Evolutionary conservation across 2,113 vertebrate species (phyloP).

Genomic region (Callopanchax toddi): DNA sequence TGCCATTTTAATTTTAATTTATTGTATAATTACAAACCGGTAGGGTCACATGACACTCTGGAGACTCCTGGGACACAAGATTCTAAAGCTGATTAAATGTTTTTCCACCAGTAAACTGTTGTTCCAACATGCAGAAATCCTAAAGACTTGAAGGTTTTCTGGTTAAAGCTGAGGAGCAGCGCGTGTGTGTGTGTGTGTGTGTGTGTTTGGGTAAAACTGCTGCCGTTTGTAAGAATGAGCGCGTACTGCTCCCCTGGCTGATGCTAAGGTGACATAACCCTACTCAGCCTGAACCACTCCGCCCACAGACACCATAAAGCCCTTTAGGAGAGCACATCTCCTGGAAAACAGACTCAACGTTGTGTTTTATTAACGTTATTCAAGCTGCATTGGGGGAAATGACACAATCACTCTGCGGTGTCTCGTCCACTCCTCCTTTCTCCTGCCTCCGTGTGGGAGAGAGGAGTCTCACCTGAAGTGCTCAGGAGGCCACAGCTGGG

Average conservation of each 20-base stretch:
- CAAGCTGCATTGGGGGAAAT: neutral
- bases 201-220: too few relatives aligned
- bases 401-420: conserved; percentile 15
- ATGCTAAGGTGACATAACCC: conserved; percentile 63
- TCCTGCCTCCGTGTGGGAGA: conserved; percentile 21
- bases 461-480: conserved; percentile 47
- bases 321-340: conserved; percentile 37
- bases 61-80: too few relatives aligned
- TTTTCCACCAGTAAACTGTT: too few relatives aligned
- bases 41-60: too few relatives aligned
- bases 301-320: conserved; percentile 50
- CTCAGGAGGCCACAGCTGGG: conserved; percentile 42
- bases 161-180: too few relatives aligned
- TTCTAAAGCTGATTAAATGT: too few relatives aligned
- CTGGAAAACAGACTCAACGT: neutral
- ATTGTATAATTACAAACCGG: too few relatives aligned
- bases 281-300: conserved; percentile 57
- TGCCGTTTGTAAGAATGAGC: too few relatives aligned
- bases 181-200: too few relatives aligned
- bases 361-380: neutral
- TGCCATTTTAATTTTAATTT: too few relatives aligned
- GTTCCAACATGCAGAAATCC: too few relatives aligned
- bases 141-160: too few relatives aligned
- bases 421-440: conserved; percentile 1
- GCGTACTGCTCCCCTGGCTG: conserved; percentile 2